Evolutionary conservation across 1,140 invertebrate genomes (phyloP).

Genomic region (Diachasma alloeum): DNA sequence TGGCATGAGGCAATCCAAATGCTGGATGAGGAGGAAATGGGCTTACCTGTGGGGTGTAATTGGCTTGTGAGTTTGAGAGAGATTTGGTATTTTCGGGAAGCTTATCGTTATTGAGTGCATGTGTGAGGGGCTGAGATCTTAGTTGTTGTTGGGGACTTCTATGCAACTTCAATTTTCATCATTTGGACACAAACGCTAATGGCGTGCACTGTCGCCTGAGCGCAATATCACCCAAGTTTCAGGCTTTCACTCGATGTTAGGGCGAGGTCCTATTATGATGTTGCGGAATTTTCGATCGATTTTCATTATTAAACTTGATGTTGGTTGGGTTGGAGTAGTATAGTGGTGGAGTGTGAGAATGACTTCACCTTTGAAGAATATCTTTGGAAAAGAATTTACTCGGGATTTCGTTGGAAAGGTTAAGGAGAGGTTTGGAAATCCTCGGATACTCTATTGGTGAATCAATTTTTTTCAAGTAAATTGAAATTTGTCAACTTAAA

Average conservation of each 20-base stretch:
- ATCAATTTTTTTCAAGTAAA: too few relatives aligned
- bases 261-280: background rate
- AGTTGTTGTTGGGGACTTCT: background rate
- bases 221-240: background rate
- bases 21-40: background rate
- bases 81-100: background rate
- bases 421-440: too few relatives aligned
- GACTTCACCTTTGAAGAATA: too few relatives aligned
- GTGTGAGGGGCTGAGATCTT: background rate
- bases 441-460: too few relatives aligned
- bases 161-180: background rate
- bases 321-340: too few relatives aligned
- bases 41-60: background rate
- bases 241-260: background rate
- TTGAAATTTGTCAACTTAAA: too few relatives aligned
- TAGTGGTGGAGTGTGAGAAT: too few relatives aligned
- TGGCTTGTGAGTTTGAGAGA: background rate
- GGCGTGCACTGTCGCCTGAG: background rate
- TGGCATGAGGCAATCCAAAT: background rate
- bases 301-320: background rate
- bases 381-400: too few relatives aligned
- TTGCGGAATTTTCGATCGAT: background rate
- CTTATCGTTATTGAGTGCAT: background rate
- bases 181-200: background rate
- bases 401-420: too few relatives aligned